phyloP scores from a whole-genome alignment of 2,113 vertebrate species.

The Colinus virginianus region DNA sequence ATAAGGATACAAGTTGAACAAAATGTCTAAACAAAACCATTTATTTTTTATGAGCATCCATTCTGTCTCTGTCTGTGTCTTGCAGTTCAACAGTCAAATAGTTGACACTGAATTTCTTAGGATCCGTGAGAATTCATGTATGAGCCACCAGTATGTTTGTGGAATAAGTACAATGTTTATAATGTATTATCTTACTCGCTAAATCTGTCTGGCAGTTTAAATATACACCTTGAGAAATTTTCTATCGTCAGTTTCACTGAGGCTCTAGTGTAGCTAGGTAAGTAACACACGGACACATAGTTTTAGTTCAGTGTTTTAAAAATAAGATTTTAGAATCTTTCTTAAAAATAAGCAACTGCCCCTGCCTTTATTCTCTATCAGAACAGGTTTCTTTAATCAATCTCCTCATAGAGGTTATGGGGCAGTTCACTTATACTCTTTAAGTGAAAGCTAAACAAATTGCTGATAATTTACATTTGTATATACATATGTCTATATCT shows the following conservation, averaged over 20 bases:
- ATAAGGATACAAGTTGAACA: not conserved
- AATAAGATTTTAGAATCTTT: not conserved
- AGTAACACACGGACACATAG: not conserved
- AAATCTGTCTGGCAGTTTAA: not conserved
- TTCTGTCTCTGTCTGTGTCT: not conserved
- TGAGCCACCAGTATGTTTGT: not conserved
- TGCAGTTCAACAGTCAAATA: not conserved
- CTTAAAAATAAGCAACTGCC: not conserved
- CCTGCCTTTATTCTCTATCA: fast-evolving
- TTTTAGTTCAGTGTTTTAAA: not conserved
- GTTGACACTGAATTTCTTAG: not conserved
- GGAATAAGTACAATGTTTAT: not conserved
- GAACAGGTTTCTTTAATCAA: not conserved
- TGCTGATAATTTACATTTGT: not conserved
- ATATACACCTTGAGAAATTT: not conserved
- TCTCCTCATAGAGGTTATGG: not conserved
- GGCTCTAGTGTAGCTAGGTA: not conserved
- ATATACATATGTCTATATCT: not conserved
- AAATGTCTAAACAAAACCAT: not conserved
- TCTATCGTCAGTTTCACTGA: not conserved
- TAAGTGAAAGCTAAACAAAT: not conserved
- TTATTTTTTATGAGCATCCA: not conserved
- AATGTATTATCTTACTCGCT: not conserved
- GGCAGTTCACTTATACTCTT: not conserved
- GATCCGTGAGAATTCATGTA: not conserved